Base-by-base conservation (phyloP, 2,797 vertebrate species). In the Babyrousa celebensis region DNA sequence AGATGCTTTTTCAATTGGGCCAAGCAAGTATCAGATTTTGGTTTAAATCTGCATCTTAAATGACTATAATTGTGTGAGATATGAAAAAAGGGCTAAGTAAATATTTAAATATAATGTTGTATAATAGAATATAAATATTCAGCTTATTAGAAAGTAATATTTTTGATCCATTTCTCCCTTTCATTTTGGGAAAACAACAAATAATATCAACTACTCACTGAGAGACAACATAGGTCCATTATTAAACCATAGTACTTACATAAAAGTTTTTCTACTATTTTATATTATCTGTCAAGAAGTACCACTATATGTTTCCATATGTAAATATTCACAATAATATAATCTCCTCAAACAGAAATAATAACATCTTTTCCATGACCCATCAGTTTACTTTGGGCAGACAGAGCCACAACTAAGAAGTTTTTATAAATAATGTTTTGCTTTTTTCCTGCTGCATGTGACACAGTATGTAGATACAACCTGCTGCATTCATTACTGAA, bases 111-210 rank as follows among this genome's bases (percentile, higher is more conserved):
- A 85, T 6, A 93, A 63, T 21, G 9, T 27, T 74, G 4, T 68
- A 52, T 8, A 75, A 40, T 17, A 85, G 5, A 90, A 80, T 7
- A 72, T 7, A 58, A 92, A 67, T 27, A 86, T 67, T n/a, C 0
- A 7, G 40, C 23, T 83, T 85, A 77, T 40, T 92, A 93, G 54
- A 68, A 94, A 93, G 29, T 80, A 82, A 72, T 54, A 32, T 87
- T 80, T 72, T 91, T 23, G 54, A 52, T 58, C 9, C 12, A 72
- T 65, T 67, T 74, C 23, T 80, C 52, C 40, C 29, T 95, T 65
- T 67, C 70, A 92, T 75, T 85, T 95, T 65, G 58, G 95, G 88
- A 36, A 91, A 79, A 77, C n/a, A 85, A 67, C n/a, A 78, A 70
- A 70, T 77, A 92, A 92, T 6, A 71, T 62, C 6, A 74, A 91